Conservation (phyloP, 2,797 vertebrate genomes). For the Martes flavigula region DNA sequence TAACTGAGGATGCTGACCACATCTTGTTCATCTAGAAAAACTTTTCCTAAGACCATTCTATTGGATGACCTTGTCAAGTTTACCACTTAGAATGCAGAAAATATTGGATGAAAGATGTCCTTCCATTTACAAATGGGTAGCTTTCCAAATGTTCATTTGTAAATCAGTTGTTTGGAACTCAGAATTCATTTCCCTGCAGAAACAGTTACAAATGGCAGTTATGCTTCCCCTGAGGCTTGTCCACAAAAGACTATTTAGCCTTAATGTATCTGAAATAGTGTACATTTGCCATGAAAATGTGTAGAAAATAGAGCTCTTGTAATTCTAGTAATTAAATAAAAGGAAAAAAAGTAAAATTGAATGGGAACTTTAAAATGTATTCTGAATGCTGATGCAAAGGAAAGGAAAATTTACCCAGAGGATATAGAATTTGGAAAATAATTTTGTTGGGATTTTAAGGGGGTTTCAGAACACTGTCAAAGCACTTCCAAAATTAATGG, state of each 20-base stretch:
- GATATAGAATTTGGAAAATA: not conserved
- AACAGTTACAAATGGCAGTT: constrained; percentile 36
- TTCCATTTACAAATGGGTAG: not conserved
- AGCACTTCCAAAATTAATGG: not conserved
- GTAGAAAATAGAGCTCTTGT: constrained; percentile 35
- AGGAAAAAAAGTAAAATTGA: not conserved
- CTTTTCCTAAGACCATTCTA: not conserved
- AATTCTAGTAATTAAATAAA: constrained; percentile 63
- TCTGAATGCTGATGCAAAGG: not conserved
- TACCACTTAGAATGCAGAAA: constrained; percentile 7
- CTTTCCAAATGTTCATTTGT: constrained; percentile 38
- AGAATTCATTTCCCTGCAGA: constrained; percentile 35
- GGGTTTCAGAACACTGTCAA: not conserved
- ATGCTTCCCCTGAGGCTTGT: constrained; percentile 32
- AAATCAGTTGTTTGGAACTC: constrained; percentile 56
- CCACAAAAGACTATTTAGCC: constrained; percentile 34
- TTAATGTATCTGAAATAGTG: constrained; percentile 58
- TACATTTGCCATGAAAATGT: constrained; percentile 51
- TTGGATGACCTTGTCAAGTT: not conserved
- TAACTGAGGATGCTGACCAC: not conserved
- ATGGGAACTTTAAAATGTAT: constrained; percentile 39
- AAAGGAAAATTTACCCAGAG: not conserved
- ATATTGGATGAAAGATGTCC: not conserved
- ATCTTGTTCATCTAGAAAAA: not conserved
- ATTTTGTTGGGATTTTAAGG: not conserved